Conservation (phyloP, 2,888 invertebrate species). For the Ditula angustiorana region DNA sequence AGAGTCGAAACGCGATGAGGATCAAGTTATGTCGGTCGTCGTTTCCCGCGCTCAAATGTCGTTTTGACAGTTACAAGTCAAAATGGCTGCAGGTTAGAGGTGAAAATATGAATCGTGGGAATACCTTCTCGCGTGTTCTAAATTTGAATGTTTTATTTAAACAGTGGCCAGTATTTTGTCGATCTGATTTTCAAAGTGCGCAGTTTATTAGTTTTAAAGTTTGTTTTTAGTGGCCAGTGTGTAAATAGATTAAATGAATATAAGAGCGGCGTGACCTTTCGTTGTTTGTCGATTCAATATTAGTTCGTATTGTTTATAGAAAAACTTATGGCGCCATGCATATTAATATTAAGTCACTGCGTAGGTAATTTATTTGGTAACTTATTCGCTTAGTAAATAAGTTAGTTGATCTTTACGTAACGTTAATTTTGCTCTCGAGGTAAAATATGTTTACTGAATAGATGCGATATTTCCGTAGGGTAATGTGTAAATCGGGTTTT, state of each 20-base stretch:
- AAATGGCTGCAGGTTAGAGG: constrained; percentile 70
- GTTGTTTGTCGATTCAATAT: constrained; percentile 28
- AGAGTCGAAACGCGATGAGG: constrained; percentile 42
- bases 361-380: constrained; percentile 33
- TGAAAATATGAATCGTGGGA: constrained; percentile 75
- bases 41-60: constrained; percentile 57
- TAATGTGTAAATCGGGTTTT: background rate
- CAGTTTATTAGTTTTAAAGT: background rate
- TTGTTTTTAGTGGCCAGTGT: constrained; percentile 6
- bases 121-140: constrained; percentile 42
- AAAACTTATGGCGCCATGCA: constrained; percentile 28
- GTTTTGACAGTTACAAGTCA: constrained; percentile 75
- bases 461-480: background rate
- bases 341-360: constrained; percentile 5
- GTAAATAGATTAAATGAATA: constrained; percentile 12
- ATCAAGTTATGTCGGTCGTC: constrained; percentile 53
- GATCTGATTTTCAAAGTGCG: background rate
- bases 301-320: constrained; percentile 30
- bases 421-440: background rate
- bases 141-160: constrained; percentile 25
- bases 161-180: background rate
- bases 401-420: constrained; percentile 2
- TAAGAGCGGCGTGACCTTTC: constrained; percentile 10
- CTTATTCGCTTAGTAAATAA: constrained; percentile 24
- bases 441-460: background rate